These are phyloP conservation scores for Atherinomorus stipes DNA, from an alignment of 2,113 vertebrate species.

Conservation along the genomic window DNA sequence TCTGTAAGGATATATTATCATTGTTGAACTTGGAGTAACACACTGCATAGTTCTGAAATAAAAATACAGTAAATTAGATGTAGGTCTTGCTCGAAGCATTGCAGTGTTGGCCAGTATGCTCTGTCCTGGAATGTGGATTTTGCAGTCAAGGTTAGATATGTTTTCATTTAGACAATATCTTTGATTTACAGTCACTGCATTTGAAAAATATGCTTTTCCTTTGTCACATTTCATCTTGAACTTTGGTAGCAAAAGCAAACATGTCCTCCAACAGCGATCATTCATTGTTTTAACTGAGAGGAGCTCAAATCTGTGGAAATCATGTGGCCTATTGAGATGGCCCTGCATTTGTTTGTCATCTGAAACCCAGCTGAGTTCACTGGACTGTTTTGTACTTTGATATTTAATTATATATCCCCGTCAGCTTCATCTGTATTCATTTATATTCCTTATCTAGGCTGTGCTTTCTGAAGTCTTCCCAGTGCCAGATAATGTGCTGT, in stretches of 20 bases:
- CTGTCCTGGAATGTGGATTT: slow-evolving; percentile 18
- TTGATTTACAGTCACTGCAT: slow-evolving; percentile 3
- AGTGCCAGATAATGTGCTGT: not conserved
- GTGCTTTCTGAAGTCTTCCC: no score
- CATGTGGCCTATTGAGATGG: not conserved
- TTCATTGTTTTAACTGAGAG: not conserved
- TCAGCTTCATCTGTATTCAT: not conserved
- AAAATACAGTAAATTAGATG: slow-evolving; percentile 46
- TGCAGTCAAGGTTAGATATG: slow-evolving; percentile 31
- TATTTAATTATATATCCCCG: not conserved
- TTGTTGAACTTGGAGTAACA: slow-evolving; percentile 58
- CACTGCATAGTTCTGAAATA: slow-evolving; percentile 51
- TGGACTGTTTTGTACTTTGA: slow-evolving; percentile 9
- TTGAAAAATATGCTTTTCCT: not conserved
- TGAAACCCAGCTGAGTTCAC: not conserved
- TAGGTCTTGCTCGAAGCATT: slow-evolving; percentile 45
- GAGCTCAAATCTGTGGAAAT: slow-evolving; percentile 16
- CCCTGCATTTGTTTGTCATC: not conserved
- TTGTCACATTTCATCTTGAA: slow-evolving; percentile 11
- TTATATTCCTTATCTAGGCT: not conserved
- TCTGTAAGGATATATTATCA: slow-evolving; percentile 22
- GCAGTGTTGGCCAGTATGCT: not conserved
- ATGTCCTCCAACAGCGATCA: slow-evolving; percentile 20
- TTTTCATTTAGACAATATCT: slow-evolving; percentile 45
- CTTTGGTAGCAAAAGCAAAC: slow-evolving; percentile 30